phyloP scores from a whole-genome alignment of 2,797 vertebrate species.

The Catharus ustulatus region DNA sequence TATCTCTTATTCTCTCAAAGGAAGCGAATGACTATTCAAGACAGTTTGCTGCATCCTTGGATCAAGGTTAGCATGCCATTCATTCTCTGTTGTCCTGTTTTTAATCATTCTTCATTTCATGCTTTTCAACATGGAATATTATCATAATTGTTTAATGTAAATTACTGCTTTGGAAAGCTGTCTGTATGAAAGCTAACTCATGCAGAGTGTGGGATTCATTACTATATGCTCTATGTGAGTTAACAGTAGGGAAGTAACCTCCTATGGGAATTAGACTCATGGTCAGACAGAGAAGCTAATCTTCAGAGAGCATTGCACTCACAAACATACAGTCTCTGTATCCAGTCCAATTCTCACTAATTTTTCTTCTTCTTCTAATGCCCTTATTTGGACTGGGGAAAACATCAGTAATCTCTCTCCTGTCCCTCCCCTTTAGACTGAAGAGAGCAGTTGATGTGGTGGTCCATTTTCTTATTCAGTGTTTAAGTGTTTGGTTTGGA shows the following conservation, averaged over 20 bases:
- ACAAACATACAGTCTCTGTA: background rate
- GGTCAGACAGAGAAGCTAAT: background rate
- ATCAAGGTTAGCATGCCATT: constrained; percentile 87
- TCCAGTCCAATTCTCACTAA: background rate
- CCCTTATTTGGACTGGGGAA: background rate
- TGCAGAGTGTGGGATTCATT: background rate
- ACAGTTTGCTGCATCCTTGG: constrained; percentile 95
- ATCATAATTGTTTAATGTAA: background rate
- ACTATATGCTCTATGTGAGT: background rate
- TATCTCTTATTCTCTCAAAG: constrained; percentile 70
- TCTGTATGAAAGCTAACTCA: background rate
- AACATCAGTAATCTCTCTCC: background rate
- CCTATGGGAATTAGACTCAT: background rate
- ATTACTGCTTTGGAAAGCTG: background rate
- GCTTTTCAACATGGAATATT: background rate
- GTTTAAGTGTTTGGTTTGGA: background rate
- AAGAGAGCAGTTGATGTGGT: background rate
- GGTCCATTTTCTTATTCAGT: background rate
- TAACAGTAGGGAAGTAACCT: background rate
- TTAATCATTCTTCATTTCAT: background rate
- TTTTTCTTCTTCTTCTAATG: background rate
- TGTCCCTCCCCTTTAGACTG: background rate
- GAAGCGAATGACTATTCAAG: constrained; percentile 97
- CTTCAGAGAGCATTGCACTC: background rate
- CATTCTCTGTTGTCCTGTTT: background rate